These are phyloP conservation scores for Drosophila austrosaltans DNA, from an alignment of 2,888 invertebrate genomes.

Conservation along the genomic window DNA sequence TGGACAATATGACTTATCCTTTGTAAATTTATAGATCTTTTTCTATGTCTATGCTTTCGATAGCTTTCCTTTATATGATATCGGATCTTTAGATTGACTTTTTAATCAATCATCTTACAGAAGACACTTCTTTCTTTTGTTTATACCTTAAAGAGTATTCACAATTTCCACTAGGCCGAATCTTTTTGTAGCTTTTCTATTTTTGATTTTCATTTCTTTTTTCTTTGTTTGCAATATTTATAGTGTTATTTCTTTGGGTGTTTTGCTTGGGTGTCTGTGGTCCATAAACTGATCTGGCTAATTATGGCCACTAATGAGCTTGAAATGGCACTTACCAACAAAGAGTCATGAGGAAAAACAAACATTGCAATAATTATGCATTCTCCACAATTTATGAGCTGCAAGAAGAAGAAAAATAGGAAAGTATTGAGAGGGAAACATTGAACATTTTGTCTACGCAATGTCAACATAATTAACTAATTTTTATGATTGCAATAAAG, in stretches of 20 bases:
- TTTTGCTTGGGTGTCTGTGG: constrained; percentile 61
- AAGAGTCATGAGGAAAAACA: constrained; percentile 35
- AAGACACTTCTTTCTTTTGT: neutral
- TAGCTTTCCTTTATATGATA: no score
- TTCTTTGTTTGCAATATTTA: constrained; percentile 45
- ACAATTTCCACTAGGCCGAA: neutral
- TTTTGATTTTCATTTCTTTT: constrained; percentile 27
- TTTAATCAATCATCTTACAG: neutral
- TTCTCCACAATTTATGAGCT: constrained; percentile 11
- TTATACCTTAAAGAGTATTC: neutral
- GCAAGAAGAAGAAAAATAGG: neutral
- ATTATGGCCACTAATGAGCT: constrained; percentile 78
- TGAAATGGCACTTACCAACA: constrained; percentile 74
- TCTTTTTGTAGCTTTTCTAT: constrained; percentile 23
- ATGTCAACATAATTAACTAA: constrained; percentile 66
- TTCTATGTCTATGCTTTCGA: no score
- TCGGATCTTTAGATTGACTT: neutral
- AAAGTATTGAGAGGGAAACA: constrained; percentile 29
- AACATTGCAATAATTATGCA: constrained; percentile 10
- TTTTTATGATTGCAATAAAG: constrained; percentile 53
- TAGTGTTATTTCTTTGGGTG: constrained; percentile 11
- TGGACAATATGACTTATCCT: no score
- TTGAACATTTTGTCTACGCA: constrained; percentile 63
- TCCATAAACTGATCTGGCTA: constrained; percentile 73
- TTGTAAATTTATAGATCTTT: no score